Conservation (phyloP, 2,113 vertebrate species). For the Prionailurus viverrinus region DNA sequence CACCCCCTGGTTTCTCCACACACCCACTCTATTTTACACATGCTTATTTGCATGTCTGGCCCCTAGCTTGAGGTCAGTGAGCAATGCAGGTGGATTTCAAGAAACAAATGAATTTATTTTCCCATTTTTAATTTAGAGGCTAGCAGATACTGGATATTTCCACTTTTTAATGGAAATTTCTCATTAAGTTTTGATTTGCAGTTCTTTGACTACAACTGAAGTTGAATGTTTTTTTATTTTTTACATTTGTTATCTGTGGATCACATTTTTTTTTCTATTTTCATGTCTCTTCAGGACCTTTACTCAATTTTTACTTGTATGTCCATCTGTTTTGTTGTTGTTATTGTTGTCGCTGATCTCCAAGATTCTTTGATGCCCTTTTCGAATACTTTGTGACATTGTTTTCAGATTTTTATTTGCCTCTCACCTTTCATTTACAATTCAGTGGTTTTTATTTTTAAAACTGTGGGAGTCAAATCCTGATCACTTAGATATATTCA, state of each 20-base stretch:
- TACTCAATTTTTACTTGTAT: not conserved
- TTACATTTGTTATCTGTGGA: not conserved
- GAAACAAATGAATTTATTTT: not conserved
- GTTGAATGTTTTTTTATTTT: not conserved
- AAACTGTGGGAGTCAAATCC: not conserved
- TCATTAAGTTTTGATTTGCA: not conserved
- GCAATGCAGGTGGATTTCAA: not conserved
- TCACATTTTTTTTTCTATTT: slow-evolving; percentile 16
- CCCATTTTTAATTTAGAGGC: not conserved
- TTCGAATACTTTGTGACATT: not conserved
- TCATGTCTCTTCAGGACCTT: not conserved
- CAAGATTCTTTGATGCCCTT: not conserved
- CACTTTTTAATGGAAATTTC: not conserved
- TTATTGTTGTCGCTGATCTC: not conserved
- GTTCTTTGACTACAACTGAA: not conserved
- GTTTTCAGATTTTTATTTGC: not conserved
- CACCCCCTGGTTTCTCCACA: not conserved
- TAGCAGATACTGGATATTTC: no score
- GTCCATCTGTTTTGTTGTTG: not conserved
- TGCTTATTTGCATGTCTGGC: not conserved
- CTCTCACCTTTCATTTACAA: not conserved
- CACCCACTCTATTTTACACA: not conserved
- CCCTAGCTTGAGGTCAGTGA: not conserved
- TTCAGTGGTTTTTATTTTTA: not conserved
- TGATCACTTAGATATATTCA: not conserved